Evolutionary conservation across 1,140 invertebrate species (phyloP), one percentile per base, ranked within the genome.

Genomic region (Drosophila tropicalis): DNA sequence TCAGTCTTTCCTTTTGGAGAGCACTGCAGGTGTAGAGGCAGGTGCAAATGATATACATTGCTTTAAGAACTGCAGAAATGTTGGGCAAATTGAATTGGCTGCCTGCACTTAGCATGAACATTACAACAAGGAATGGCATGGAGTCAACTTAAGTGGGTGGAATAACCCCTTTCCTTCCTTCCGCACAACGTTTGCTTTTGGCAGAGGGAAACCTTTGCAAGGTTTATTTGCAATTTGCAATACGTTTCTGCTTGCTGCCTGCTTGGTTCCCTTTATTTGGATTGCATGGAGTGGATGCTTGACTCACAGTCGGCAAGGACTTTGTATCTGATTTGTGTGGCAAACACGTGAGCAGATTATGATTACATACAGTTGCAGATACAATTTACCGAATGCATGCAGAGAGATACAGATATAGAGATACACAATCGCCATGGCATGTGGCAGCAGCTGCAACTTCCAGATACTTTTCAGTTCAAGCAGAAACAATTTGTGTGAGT

Each of bases 81-180:
- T 68, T 34, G 72, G 29, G 41, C 62, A 83, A 87, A 86, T 82
- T 86, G 72, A 86, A 79, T 86, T 86, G 76, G 64, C 76, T 77
- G 65, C 70, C 34, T 77, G 82, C 83, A 86, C 83, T 87, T 87
- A 82, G 79, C 76, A 70, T 76, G 68, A 67, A 70, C 57, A 72
- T 74, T 65, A 67, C 72, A 62, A 62, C 32, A 7, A 6, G 15
- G 17, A 19, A 22, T 17, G n/a, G 64, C 17, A 7, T 17, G 54
- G 39, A 54, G 12, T 2, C 10, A 22, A 19, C 62, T 74, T 70
- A 54, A 41, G 62, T 66, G 36, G 1, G 7, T 17, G 7, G 2
- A 7, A 7, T 17, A 17, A 17, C 1, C 17, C 15, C 17, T 17
- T 47, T 2, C 1, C 17, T 22, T 10, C 3, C 17, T n/a, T n/a